A percentile compares a stretch with the other conserved stretches of the same genome.
These are phyloP conservation scores for Bombus picipes DNA, from an alignment of 1,140 invertebrate species.

Conservation along the genomic window DNA sequence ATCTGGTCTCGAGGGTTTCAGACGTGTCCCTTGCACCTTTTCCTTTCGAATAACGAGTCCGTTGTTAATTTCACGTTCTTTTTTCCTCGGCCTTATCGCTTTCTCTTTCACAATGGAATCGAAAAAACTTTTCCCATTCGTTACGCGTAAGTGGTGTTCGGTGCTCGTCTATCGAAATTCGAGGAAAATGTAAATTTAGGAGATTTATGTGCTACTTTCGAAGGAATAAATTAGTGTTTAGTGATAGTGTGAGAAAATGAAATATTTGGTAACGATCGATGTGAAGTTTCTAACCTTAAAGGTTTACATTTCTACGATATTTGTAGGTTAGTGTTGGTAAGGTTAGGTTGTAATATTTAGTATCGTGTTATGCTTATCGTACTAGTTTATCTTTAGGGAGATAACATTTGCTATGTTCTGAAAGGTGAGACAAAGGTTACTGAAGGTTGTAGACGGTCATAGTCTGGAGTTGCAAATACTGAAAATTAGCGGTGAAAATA, in stretches of 20 bases:
- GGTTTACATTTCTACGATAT: too few species aligned
- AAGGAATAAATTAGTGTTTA: neutral
- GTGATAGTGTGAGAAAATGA: neutral
- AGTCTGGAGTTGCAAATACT: neutral
- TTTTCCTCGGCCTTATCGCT: neutral
- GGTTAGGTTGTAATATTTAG: neutral
- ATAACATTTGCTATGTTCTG: neutral
- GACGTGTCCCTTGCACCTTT: slow-evolving; percentile 3
- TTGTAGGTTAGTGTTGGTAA: too few species aligned
- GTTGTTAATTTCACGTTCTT: slow-evolving; percentile 15
- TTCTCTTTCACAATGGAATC: neutral
- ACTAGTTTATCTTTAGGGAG: neutral
- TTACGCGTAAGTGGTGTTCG: neutral
- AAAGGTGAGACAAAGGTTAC: neutral
- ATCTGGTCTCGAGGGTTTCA: neutral
- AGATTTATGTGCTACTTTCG: neutral
- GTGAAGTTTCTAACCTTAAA: neutral
- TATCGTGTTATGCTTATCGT: neutral
- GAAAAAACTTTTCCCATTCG: slow-evolving; percentile 7
- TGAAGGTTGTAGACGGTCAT: neutral
- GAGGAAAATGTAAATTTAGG: neutral
- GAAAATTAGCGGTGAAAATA: neutral
- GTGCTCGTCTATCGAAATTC: neutral
- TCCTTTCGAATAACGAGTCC: slow-evolving; percentile 14
- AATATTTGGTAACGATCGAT: neutral